These are phyloP conservation scores for Anseranas semipalmata DNA, from an alignment of 2,113 vertebrate genomes.

Conservation along the genomic window DNA sequence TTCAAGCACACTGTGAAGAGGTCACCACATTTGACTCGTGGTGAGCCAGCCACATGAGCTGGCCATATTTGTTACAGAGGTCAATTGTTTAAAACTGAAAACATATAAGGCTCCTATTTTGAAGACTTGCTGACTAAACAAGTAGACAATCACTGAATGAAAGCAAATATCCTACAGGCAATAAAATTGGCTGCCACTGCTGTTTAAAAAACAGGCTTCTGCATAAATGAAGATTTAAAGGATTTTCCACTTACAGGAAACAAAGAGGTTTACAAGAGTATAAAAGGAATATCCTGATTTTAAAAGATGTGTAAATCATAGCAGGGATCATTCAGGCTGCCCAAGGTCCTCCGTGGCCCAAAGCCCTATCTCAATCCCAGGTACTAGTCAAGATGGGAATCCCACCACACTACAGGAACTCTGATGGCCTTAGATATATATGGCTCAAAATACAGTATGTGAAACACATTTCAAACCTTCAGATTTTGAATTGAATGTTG, in stretches of 20 bases:
- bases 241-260: background rate
- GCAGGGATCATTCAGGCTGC: conserved; percentile 1
- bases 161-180: background rate
- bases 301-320: background rate
- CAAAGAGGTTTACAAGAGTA: background rate
- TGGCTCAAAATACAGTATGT: conserved; percentile 78
- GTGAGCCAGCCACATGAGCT: background rate
- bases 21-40: background rate
- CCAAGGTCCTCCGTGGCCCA: background rate
- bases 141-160: background rate
- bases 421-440: conserved; percentile 69
- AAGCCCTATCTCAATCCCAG: background rate
- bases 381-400: conserved; percentile 45
- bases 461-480: conserved; percentile 83
- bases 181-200: background rate
- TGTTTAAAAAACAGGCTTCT: background rate
- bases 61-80: background rate
- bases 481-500: conserved; percentile 80
- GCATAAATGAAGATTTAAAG: background rate
- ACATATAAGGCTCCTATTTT: background rate
- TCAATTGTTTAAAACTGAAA: background rate
- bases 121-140: background rate
- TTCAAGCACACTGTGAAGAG: background rate
- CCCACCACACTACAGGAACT: conserved; percentile 49
- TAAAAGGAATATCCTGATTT: background rate